Base-by-base conservation (phyloP, 2,888 invertebrate genomes). In the Palloptera scutellata region DNA sequence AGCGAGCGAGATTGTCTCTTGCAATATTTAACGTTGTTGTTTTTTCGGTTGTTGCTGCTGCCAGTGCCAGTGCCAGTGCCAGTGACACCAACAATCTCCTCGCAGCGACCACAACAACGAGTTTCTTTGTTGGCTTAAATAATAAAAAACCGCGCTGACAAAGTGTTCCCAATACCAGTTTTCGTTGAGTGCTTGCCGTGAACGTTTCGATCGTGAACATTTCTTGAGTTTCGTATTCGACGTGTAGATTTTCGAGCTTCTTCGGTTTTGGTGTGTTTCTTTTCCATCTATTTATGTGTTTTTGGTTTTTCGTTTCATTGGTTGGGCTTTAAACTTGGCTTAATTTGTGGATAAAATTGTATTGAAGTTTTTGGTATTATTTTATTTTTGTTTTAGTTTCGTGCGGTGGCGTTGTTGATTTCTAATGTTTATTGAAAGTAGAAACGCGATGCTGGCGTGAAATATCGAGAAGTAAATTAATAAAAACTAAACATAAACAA, bases 141-240 rank as follows among this genome's bases (percentile, higher is more conserved):
- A 75, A 81, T 81, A 81, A 80, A 81, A 81, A 81, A 81, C 79
- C 77, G 70, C 73, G 72, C 70, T 72, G 59, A 64, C 64, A 74
- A 78, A 77, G 76, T 79, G 78, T 79, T 81, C 77, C 79, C 77
- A 81, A 74, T 76, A 76, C 75, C 79, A 81, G 80, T 81, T 79
- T 71, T 67, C 73, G 73, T 73, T 60, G 61, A 75, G 67, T 72
- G 66, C 70, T 77, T 73, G 75, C 72, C 69, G 64, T 60, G 64
- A 67, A 41, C 60, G 67, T 66, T 71, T 64, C 65, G 60, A 48
- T 61, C 30, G 52, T 15, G 20, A 57, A 19, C n/a, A n/a, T 3
- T 57, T 12, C 40, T 40, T 17, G 57, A 40, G n/a, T 6, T 9
- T 20, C 13, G 12, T 8, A 40, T 30, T 1, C 11, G n/a, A n/a